A percentile compares a stretch with the other conserved stretches of the same genome.
phyloP scores from a whole-genome alignment of 2,888 invertebrate species.

The Campoletis raptor region DNA sequence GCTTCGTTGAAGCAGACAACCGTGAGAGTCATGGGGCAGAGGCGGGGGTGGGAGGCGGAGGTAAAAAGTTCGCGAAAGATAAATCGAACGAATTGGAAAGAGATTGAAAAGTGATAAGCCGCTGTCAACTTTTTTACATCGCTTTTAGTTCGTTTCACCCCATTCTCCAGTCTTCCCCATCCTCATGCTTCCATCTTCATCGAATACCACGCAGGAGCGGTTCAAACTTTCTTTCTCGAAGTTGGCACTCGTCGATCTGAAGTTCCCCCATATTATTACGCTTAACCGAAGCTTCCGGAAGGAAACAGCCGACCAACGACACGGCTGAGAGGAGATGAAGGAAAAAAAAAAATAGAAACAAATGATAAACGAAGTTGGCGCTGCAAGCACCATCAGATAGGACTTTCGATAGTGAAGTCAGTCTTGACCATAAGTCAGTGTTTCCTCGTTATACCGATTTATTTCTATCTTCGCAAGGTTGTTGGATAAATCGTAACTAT shows the following conservation, averaged over 20 bases:
- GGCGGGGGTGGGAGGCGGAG: too few relatives aligned
- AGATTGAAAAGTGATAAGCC: slow-evolving; percentile 67
- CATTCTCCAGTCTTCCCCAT: slow-evolving; percentile 1
- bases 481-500: slow-evolving; percentile 50
- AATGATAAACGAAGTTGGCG: slow-evolving; percentile 12
- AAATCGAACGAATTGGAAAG: slow-evolving; percentile 62
- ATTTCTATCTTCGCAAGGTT: slow-evolving; percentile 60
- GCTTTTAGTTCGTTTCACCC: slow-evolving; percentile 26
- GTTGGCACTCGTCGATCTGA: slow-evolving; percentile 52
- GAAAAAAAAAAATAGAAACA: slow-evolving; percentile 6
- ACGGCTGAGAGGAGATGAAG: slow-evolving; percentile 20
- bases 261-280: slow-evolving; percentile 47
- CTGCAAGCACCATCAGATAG: slow-evolving; percentile 11
- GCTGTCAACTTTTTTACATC: slow-evolving; percentile 65
- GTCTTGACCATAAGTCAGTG: slow-evolving; percentile 56
- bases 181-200: not conserved
- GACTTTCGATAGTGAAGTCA: slow-evolving; percentile 17
- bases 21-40: not conserved
- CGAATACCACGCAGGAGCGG: not conserved
- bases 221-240: slow-evolving; percentile 52
- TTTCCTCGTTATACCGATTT: slow-evolving; percentile 63
- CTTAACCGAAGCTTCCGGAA: slow-evolving; percentile 36
- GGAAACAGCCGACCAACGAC: slow-evolving; percentile 33
- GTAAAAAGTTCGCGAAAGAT: slow-evolving; percentile 42
- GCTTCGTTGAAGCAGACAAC: not conserved